Conservation (phyloP, 1,140 invertebrate species). For the Holotrichia oblita region DNA sequence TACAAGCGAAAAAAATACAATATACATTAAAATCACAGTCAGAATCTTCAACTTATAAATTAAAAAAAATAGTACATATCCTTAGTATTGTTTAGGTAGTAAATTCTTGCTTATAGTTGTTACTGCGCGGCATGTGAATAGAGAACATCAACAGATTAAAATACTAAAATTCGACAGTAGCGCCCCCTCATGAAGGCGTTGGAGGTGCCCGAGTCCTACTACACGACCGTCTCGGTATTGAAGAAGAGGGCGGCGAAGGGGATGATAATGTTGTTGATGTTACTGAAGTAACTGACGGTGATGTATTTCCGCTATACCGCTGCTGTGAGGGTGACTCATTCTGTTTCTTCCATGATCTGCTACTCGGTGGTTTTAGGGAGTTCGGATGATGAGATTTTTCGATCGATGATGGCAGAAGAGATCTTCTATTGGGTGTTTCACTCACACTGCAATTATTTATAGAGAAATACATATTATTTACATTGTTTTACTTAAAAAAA, state of each 20-base stretch:
- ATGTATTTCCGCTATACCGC: slow-evolving; percentile 40
- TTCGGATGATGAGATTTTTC: slow-evolving; percentile 43
- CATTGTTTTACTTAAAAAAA: background rate
- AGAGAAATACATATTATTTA: background rate
- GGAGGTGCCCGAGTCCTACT: slow-evolving; percentile 49
- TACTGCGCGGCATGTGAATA: slow-evolving; percentile 4
- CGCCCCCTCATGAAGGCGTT: slow-evolving; percentile 44
- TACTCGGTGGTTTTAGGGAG: slow-evolving; percentile 41
- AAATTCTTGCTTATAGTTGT: background rate
- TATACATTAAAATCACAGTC: slow-evolving; percentile 45
- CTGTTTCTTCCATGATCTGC: slow-evolving; percentile 49
- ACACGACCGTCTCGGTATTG: slow-evolving; percentile 46
- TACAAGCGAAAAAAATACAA: slow-evolving; percentile 8
- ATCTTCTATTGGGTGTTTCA: slow-evolving; percentile 48
- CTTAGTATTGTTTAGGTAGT: background rate
- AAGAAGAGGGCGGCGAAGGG: slow-evolving; percentile 37
- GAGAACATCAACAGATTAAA: slow-evolving; percentile 36
- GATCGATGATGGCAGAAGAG: slow-evolving; percentile 43
- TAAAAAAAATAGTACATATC: slow-evolving; percentile 30
- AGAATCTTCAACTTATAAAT: slow-evolving; percentile 40
- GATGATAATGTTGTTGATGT: slow-evolving; percentile 43
- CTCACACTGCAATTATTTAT: slow-evolving; percentile 49
- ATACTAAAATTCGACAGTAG: slow-evolving; percentile 39
- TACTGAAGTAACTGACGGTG: slow-evolving; percentile 32
- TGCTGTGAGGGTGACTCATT: slow-evolving; percentile 51